A percentile compares a stretch with the other conserved stretches of the same genome.
phyloP scores from a whole-genome alignment of 2,797 vertebrate genomes.

The Anguilla marmorata region DNA sequence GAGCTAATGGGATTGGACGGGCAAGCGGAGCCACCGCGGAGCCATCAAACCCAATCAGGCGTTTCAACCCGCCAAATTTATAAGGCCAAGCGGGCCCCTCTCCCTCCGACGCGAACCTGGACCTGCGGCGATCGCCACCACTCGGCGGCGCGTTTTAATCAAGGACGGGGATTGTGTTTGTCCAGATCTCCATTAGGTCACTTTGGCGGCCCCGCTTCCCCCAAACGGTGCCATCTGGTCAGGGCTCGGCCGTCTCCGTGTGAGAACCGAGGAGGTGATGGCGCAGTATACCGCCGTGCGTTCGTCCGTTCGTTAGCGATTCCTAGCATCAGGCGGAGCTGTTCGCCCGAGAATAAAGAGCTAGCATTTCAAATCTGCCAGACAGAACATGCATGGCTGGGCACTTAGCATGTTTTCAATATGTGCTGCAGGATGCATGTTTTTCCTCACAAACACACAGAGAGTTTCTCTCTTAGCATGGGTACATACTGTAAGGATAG shows the following conservation, averaged over 20 bases:
- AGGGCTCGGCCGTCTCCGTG: slow-evolving; percentile 38
- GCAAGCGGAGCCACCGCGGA: slow-evolving; percentile 12
- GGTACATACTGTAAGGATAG: background rate
- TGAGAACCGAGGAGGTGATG: slow-evolving; percentile 49
- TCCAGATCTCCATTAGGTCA: background rate
- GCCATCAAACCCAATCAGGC: slow-evolving; percentile 37
- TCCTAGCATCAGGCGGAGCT: background rate
- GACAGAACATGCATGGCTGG: background rate
- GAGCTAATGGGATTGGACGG: slow-evolving; percentile 36
- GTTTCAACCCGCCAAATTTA: slow-evolving; percentile 20
- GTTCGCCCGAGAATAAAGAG: background rate
- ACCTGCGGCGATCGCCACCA: slow-evolving; percentile 8
- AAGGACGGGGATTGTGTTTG: slow-evolving; percentile 2
- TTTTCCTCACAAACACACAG: background rate
- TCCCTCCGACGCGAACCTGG: background rate
- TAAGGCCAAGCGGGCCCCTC: background rate
- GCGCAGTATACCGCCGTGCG: slow-evolving; percentile 38
- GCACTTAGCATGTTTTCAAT: background rate
- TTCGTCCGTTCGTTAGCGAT: background rate
- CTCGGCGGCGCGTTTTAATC: slow-evolving; percentile 27
- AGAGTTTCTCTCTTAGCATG: background rate
- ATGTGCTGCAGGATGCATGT: background rate
- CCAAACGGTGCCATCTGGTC: slow-evolving; percentile 53
- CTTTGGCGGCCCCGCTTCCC: background rate
- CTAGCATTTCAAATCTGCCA: background rate